Base-by-base conservation (phyloP, 2,888 invertebrate species). In the Brenthis ino region DNA sequence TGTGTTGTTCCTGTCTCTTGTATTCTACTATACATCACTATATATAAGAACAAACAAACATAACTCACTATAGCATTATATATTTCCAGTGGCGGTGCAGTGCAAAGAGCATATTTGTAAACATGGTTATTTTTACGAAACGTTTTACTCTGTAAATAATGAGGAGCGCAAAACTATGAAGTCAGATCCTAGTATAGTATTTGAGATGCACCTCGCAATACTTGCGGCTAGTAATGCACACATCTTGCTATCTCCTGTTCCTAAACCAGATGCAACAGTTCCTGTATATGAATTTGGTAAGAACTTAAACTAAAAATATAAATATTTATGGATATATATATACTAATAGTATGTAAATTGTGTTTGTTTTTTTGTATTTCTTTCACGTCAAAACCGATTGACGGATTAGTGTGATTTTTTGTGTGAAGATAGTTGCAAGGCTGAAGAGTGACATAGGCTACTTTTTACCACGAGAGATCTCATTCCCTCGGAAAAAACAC, bases 251-350 rank as follows among this genome's bases (percentile, higher is more conserved):
- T 94, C 96, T 0, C 87, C 94, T 0, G 89, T 89, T 0, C 81
- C 87, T 0, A 81, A 78, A 6, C 93, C 95, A 0, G 79, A 85
- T 0, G 72, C 79, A 2, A 76, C 70, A 1, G 95, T 95, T 77
- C 91, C 94, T 0, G 95, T 95, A 0, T 96, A 96, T 83, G 96
- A 96, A 87, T 94, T 96, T 57, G 96, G 93, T 93, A 74, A 80
- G 79, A 14, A 37, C 20, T 56, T 24, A 28, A 16, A 11, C 37
- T 11, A 8, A 8, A 11, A 11, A 43, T 0, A 8, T 11, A 11
- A 43, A 43, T 2, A 43, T 43, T 11, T 43, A 2, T 43, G 1
- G 0, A 43, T 37, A 37, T 37, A 6, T 33, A 0, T 1, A 20
- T 20, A 20, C 20, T 20, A 20, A 20, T 20, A 20, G 16, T 16